Evolutionary conservation across 2,797 vertebrate genomes (phyloP), one percentile per base, ranked within the genome.

Genomic region (Linurgus olivaceus): DNA sequence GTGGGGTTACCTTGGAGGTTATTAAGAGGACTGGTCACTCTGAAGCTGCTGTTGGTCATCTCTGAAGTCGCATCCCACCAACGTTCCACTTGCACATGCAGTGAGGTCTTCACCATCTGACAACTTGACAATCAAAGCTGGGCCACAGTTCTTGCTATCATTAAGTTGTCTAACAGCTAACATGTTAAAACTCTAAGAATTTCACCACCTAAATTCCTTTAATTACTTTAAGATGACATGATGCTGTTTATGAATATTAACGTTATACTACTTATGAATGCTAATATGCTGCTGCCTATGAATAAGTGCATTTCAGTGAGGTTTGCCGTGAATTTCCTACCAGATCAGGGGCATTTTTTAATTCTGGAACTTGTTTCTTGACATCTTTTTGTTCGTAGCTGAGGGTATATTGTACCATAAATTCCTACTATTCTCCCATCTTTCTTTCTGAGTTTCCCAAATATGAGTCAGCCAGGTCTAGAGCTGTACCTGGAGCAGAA

Each of bases 91-190:
- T 71, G 35, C 68, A 72, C 2, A 1, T 68, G 61, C 38, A 38
- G 19, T 9, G 35, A 72, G 28, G 40, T 23, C 35, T 83, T 85
- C 68, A 10, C 35, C 37, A 2, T 57, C 61, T 72, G 61, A 61
- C 54, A 74, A 54, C 8, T 85, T 77, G 52, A 47, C 47, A 77
- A 10, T 87, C 84, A 89, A 89, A 92, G 19, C 67, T 77, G 47
- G 35, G n/a, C 38, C 61, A 61, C 57, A 65, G 11, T 77, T 74
- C 57, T 8, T 80, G 42, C 28, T 67, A 37, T 71, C 72, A 80
- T 94, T 90, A 91, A 86, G 47, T 50, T 96, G 91, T 94, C 82
- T 90, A 40, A 86, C 42, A 88, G 65, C 26, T 83, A 74, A 37
- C 54, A 50, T 65, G 24, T 68, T 93, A 86, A 92, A 94, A 67